Conservation (phyloP, 2,113 vertebrate genomes). For the Motacilla alba region DNA sequence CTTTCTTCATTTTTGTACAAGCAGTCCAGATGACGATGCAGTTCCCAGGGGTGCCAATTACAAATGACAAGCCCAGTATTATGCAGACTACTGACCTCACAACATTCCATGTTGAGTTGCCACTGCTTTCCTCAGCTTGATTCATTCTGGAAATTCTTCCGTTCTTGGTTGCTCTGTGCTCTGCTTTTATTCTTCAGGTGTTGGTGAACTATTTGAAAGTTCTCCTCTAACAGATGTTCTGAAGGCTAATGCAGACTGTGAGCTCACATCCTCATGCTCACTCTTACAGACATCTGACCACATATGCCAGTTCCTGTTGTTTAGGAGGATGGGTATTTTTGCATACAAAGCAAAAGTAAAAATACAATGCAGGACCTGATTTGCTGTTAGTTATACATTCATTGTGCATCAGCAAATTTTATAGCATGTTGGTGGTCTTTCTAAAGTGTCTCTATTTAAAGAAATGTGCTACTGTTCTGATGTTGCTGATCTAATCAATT, state of each 20-base stretch:
- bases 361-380: background rate
- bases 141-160: background rate
- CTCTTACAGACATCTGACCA: background rate
- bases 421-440: background rate
- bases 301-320: background rate
- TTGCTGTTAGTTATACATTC: background rate
- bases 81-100: slow-evolving; percentile 28
- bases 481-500: background rate
- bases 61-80: slow-evolving; percentile 55
- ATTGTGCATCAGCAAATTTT: background rate
- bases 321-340: background rate
- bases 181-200: background rate
- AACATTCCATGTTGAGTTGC: background rate
- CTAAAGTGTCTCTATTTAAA: background rate
- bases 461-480: background rate
- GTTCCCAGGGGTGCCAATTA: slow-evolving; percentile 73
- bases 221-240: background rate
- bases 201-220: background rate
- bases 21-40: slow-evolving; percentile 65
- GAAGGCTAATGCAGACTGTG: background rate
- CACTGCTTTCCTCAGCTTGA: background rate
- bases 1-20: slow-evolving; percentile 43
- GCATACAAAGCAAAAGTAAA: slow-evolving; percentile 2
- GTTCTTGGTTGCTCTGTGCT: background rate
- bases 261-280: background rate